These are phyloP conservation scores for Astyanax mexicanus DNA, from an alignment of 2,797 vertebrate genomes.

Conservation along the genomic window DNA sequence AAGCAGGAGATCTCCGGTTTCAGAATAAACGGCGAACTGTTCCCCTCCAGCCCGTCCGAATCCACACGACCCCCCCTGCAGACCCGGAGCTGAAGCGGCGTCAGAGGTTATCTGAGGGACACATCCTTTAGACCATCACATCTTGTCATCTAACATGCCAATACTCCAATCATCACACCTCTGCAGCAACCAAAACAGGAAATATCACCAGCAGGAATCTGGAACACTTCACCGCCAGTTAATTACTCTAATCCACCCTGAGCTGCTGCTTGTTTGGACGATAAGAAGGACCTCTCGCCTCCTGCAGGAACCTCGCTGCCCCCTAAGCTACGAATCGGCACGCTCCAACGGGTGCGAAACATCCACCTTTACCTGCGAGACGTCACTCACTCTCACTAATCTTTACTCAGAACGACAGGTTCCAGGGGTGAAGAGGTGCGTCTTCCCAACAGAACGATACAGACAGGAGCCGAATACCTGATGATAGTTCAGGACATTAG, in stretches of 20 bases:
- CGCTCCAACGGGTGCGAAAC: slow-evolving; percentile 71
- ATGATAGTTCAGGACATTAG: too few relatives aligned
- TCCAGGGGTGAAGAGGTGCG: slow-evolving; percentile 60
- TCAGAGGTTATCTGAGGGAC: slow-evolving; percentile 69
- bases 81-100: slow-evolving; percentile 22
- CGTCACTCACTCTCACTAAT: slow-evolving; percentile 56
- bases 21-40: slow-evolving; percentile 33
- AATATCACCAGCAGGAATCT: slow-evolving; percentile 63
- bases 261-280: slow-evolving; percentile 68
- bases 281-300: slow-evolving; percentile 79
- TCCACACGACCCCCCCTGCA: slow-evolving; percentile 30
- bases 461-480: background rate
- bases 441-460: background rate
- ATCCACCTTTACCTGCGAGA: slow-evolving; percentile 64
- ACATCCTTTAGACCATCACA: slow-evolving; percentile 64
- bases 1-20: slow-evolving; percentile 44
- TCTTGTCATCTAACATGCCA: slow-evolving; percentile 69
- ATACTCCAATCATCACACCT: slow-evolving; percentile 70
- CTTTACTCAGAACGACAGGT: slow-evolving; percentile 49
- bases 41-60: slow-evolving; percentile 13
- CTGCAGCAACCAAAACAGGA: slow-evolving; percentile 59
- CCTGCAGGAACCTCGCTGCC: slow-evolving; percentile 70
- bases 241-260: slow-evolving; percentile 78
- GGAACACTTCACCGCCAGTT: slow-evolving; percentile 73
- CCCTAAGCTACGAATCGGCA: slow-evolving; percentile 65